These are phyloP conservation scores for Hyla sarda DNA, from an alignment of 2,113 vertebrate species.

Conservation along the genomic window DNA sequence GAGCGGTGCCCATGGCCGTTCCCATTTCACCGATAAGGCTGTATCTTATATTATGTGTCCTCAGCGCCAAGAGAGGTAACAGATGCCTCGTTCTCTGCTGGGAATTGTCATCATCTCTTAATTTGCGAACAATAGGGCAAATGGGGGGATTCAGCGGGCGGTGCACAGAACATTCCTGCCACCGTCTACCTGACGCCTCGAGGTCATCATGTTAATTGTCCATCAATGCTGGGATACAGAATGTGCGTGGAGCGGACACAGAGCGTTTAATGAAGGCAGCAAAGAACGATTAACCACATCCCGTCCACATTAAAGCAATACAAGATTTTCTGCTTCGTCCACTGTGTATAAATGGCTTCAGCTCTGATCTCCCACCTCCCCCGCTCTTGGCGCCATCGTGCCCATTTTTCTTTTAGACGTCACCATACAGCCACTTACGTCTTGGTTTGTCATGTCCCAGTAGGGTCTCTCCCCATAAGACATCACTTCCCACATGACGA, in stretches of 20 bases:
- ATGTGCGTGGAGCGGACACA: not conserved
- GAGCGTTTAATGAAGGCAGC: constrained; percentile 12
- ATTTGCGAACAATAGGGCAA: constrained; percentile 5
- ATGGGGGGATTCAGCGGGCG: not conserved
- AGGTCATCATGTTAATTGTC: not conserved
- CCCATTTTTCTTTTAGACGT: not conserved
- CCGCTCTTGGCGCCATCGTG: not conserved
- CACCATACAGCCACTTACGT: constrained; percentile 69
- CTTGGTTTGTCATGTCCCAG: constrained; percentile 87
- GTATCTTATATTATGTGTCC: not conserved
- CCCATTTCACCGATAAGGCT: too few species aligned
- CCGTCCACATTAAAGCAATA: not conserved
- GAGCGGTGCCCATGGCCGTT: too few species aligned
- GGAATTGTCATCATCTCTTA: not conserved
- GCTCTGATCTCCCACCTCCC: not conserved
- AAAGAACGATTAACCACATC: not conserved
- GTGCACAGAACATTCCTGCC: not conserved
- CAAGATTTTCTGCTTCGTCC: not conserved
- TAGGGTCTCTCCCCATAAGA: constrained; percentile 82
- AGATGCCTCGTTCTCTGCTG: not conserved
- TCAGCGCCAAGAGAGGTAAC: not conserved
- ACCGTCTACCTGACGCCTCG: not conserved
- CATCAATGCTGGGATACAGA: not conserved
- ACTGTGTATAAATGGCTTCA: not conserved
- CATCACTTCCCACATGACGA: constrained; percentile 86